phyloP scores from a whole-genome alignment of 2,888 invertebrate genomes.

The Gortyna flavago region DNA sequence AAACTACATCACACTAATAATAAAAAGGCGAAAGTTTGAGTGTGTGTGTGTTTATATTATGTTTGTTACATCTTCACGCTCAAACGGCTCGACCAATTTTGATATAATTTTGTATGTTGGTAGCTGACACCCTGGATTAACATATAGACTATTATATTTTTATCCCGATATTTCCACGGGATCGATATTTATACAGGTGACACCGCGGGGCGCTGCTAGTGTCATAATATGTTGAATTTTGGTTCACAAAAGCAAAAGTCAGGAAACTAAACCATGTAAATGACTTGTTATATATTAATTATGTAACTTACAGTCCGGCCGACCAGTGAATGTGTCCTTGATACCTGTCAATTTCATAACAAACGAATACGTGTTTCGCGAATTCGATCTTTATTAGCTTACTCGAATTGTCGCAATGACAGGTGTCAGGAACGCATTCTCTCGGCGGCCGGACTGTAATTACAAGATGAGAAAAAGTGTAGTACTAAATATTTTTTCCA shows the following conservation, averaged over 20 bases:
- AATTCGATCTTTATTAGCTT: neutral
- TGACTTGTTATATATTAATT: neutral
- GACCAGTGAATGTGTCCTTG: neutral
- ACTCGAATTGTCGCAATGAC: neutral
- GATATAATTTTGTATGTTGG: too few species aligned
- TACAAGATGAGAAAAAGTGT: neutral
- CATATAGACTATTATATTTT: too few species aligned
- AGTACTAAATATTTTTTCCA: neutral
- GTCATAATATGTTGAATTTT: too few species aligned
- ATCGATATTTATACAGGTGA: too few species aligned
- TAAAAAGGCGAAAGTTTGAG: too few species aligned
- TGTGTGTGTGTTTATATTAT: too few species aligned
- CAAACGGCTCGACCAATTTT: too few species aligned
- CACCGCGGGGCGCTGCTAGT: too few species aligned
- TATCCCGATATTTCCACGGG: too few species aligned
- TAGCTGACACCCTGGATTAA: too few species aligned
- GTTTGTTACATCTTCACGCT: too few species aligned
- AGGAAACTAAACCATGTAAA: neutral
- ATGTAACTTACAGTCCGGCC: neutral
- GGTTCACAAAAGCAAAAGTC: neutral
- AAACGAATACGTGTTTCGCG: neutral
- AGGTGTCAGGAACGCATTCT: neutral
- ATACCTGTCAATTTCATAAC: neutral
- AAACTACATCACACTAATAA: too few species aligned
- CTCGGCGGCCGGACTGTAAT: neutral